A percentile compares a stretch with the other conserved stretches of the same genome.
These are phyloP conservation scores for Gymnogyps californianus DNA, from an alignment of 2,113 vertebrate species.

Conservation along the genomic window DNA sequence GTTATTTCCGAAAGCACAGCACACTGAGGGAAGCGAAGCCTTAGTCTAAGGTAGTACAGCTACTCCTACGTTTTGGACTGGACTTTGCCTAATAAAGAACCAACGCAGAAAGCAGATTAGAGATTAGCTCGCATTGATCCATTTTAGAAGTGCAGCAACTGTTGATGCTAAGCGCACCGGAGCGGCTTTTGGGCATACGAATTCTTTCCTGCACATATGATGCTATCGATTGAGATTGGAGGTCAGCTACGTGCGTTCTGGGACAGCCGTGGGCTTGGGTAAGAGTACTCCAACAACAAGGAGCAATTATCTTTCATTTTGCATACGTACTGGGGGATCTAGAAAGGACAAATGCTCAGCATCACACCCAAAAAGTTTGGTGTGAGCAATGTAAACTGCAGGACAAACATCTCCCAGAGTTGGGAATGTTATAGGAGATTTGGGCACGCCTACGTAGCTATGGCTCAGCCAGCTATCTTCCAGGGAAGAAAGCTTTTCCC, in stretches of 20 bases:
- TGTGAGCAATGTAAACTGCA: background rate
- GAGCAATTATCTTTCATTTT: background rate
- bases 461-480: background rate
- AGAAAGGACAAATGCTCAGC: background rate
- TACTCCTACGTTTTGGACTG: fast-evolving
- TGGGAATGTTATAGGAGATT: background rate
- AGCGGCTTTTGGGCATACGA: fast-evolving
- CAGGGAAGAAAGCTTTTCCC: background rate
- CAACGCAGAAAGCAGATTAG: background rate
- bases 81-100: background rate
- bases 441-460: background rate
- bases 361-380: background rate
- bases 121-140: background rate
- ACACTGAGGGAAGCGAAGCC: background rate
- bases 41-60: background rate
- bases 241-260: background rate
- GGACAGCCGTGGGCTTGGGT: background rate
- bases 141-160: background rate
- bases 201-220: fast-evolving
- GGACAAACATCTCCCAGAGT: background rate
- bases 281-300: too few species aligned
- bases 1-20: background rate
- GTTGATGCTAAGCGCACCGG: background rate
- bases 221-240: too few species aligned
- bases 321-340: background rate